phyloP scores from a whole-genome alignment of 2,113 vertebrate genomes.

The Notarius quadriscutis region DNA sequence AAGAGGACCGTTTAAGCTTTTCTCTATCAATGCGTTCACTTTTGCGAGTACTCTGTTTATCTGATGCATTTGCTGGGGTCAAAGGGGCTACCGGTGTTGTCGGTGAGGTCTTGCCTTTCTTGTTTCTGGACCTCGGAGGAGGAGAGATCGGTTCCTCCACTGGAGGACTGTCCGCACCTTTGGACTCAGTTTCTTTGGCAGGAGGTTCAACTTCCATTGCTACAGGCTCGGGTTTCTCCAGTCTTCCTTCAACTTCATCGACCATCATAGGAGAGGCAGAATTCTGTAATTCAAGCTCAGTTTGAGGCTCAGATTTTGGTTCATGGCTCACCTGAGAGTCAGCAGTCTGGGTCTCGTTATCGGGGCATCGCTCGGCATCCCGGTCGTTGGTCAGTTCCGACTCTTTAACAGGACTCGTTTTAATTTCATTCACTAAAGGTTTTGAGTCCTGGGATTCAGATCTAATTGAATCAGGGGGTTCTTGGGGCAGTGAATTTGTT shows the following conservation, averaged over 20 bases:
- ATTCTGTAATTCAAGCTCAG: constrained; percentile 58
- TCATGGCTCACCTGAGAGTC: constrained; percentile 73
- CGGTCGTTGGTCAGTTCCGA: constrained; percentile 50
- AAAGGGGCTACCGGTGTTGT: constrained; percentile 66
- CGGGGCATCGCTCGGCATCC: constrained; percentile 64
- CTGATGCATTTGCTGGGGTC: constrained; percentile 60
- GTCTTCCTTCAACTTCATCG: constrained; percentile 66
- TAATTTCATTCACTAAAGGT: constrained; percentile 61
- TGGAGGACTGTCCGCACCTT: constrained; percentile 66
- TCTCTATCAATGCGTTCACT: constrained; percentile 96
- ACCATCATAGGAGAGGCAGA: constrained; percentile 59
- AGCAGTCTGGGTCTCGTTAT: constrained; percentile 72
- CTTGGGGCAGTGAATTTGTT: constrained; percentile 62
- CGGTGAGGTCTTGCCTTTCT: constrained; percentile 79
- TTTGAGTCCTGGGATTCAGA: constrained; percentile 45
- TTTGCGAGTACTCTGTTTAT: constrained; percentile 90
- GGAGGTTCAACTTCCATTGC: constrained; percentile 54
- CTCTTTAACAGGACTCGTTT: constrained; percentile 59
- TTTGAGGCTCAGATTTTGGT: constrained; percentile 66
- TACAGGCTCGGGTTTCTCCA: constrained; percentile 66
- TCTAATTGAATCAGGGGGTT: constrained; percentile 29
- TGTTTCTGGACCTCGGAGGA: constrained; percentile 85
- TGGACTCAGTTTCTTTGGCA: constrained; percentile 65
- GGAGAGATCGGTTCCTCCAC: constrained; percentile 73
- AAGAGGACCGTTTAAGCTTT: constrained; percentile 87